Evolutionary conservation across 2,888 invertebrate species (phyloP).

Genomic region (Drosophila demipolita): DNA sequence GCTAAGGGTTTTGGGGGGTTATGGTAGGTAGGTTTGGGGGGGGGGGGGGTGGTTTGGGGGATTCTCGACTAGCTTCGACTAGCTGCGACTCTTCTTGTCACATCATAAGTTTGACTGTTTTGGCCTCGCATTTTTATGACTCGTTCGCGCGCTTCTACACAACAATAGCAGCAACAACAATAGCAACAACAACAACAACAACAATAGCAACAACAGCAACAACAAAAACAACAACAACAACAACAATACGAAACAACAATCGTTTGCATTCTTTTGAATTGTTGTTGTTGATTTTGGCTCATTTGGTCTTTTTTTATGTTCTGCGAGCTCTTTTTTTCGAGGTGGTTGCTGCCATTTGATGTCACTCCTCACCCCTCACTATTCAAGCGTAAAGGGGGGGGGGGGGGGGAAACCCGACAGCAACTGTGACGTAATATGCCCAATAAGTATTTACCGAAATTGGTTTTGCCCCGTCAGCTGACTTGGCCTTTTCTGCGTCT

Average conservation of each 20-base stretch:
- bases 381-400: conserved; percentile 10
- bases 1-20: neutral
- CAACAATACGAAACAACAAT: conserved; percentile 32
- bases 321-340: conserved; percentile 16
- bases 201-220: conserved; percentile 20
- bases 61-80: conserved; percentile 8
- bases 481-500: conserved; percentile 11
- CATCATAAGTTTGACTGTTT: conserved; percentile 77
- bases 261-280: conserved; percentile 50
- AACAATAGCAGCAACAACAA: conserved; percentile 49
- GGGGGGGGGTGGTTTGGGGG: conserved; percentile 1
- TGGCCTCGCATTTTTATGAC: conserved; percentile 78
- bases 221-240: conserved; percentile 17
- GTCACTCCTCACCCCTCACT: conserved; percentile 18
- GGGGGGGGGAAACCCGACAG: conserved; percentile 24
- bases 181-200: conserved; percentile 31
- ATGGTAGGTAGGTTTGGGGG: too few species aligned
- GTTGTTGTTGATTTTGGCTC: conserved; percentile 66
- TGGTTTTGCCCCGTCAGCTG: conserved; percentile 35
- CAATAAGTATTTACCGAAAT: conserved; percentile 62
- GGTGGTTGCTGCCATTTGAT: conserved; percentile 35
- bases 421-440: conserved; percentile 78
- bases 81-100: conserved; percentile 47
- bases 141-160: conserved; percentile 65
- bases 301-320: conserved; percentile 55